Evolutionary conservation across 2,797 vertebrate genomes (phyloP).

Genomic region (Schizopygopsis malacanthus): DNA sequence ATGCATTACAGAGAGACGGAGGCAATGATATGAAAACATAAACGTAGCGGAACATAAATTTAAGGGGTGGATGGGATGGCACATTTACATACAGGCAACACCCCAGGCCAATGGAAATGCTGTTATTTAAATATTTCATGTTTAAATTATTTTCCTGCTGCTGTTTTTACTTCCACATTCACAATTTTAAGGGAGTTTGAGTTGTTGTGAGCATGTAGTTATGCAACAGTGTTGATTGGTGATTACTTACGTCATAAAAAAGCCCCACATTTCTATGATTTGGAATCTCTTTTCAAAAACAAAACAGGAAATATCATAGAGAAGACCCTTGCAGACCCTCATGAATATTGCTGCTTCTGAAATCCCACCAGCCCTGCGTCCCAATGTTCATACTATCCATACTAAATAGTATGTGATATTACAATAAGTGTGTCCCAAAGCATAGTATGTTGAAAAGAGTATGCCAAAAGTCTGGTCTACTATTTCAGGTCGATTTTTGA

Average conservation of each 20-base stretch:
- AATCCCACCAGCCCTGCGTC: no score
- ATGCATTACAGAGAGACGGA: slow-evolving; percentile 3
- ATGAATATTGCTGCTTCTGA: no score
- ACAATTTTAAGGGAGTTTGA: neutral
- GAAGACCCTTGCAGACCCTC: neutral
- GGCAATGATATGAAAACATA: neutral
- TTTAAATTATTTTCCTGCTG: neutral
- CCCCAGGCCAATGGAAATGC: neutral
- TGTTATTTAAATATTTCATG: neutral
- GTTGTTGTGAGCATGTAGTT: neutral
- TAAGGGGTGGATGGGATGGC: slow-evolving; percentile 6
- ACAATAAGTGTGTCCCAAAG: no score
- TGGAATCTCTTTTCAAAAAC: no score
- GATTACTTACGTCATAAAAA: neutral
- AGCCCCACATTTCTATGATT: no score
- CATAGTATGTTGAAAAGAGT: no score
- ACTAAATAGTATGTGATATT: no score
- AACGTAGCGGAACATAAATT: neutral
- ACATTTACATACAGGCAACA: slow-evolving; percentile 29
- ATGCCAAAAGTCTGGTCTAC: no score
- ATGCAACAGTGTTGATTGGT: neutral
- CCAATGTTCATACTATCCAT: no score
- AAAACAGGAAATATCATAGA: neutral
- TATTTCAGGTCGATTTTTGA: no score
- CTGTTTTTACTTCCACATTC: neutral